A percentile compares a stretch with the other conserved stretches of the same genome.
Evolutionary conservation across 2,888 invertebrate genomes (phyloP).

Genomic region (Trypoxylon attenuatum): DNA sequence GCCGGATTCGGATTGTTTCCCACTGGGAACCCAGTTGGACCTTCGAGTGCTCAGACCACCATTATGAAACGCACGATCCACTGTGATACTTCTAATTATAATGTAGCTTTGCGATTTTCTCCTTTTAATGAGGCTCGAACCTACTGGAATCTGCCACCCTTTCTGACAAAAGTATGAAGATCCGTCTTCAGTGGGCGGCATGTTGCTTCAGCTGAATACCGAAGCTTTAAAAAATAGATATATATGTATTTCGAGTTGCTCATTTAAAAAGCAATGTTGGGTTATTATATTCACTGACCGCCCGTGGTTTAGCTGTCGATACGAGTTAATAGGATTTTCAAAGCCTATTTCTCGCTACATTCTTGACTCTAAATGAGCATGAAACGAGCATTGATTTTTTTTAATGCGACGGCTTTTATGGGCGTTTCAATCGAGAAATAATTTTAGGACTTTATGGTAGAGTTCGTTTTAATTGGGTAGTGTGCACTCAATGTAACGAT

Average conservation of each 20-base stretch:
- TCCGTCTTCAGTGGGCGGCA: too few relatives aligned
- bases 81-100: not conserved
- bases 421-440: not conserved
- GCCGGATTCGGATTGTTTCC: constrained; percentile 7
- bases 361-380: constrained; percentile 44
- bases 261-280: not conserved
- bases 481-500: too few relatives aligned
- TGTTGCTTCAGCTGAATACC: too few relatives aligned
- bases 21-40: too few relatives aligned
- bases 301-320: constrained; percentile 8
- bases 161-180: too few relatives aligned
- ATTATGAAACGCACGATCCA: too few relatives aligned
- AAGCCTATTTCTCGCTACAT: constrained; percentile 49
- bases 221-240: too few relatives aligned
- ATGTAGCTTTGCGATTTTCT: not conserved
- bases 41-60: too few relatives aligned
- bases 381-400: constrained; percentile 46
- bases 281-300: constrained; percentile 1
- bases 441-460: constrained; percentile 1
- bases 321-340: constrained; percentile 49
- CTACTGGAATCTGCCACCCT: too few relatives aligned
- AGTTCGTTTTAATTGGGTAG: too few relatives aligned
- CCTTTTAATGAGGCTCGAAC: not conserved
- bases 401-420: not conserved
- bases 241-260: too few relatives aligned